A percentile compares a stretch with the other conserved stretches of the same genome.
These are phyloP conservation scores for Chloropsis hardwickii DNA, from an alignment of 2,113 vertebrate genomes.

Conservation along the genomic window DNA sequence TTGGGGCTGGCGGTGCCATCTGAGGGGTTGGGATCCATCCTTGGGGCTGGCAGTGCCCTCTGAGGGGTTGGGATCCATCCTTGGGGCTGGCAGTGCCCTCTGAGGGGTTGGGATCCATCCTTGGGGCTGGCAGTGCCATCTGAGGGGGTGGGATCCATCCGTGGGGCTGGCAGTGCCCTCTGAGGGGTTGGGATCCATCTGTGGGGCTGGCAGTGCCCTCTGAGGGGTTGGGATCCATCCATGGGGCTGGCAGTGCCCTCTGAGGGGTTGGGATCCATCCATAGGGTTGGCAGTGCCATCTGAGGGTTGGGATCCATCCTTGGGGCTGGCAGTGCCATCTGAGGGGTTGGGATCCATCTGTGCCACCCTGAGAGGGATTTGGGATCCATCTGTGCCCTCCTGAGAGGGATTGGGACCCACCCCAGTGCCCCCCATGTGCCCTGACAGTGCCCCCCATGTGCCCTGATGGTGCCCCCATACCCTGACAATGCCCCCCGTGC, in stretches of 20 bases:
- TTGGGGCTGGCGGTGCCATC: fast-evolving
- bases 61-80: too few species aligned
- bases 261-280: too few species aligned
- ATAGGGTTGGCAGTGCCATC: too few species aligned
- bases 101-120: too few species aligned
- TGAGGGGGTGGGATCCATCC: fast-evolving
- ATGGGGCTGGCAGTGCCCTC: too few species aligned
- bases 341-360: neutral
- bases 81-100: too few species aligned
- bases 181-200: neutral
- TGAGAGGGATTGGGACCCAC: neutral
- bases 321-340: neutral
- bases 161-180: fast-evolving
- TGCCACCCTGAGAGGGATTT: neutral
- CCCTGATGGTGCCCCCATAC: neutral
- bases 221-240: too few species aligned
- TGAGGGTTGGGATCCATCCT: fast-evolving
- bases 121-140: too few species aligned
- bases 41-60: fast-evolving
- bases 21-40: neutral
- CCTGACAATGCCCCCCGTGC: too few species aligned
- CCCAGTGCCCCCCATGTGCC: neutral
- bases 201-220: too few species aligned
- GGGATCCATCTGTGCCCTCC: neutral
- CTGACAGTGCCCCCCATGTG: too few species aligned